Conservation (phyloP, 2,797 vertebrate species). For the Babyrousa celebensis region DNA sequence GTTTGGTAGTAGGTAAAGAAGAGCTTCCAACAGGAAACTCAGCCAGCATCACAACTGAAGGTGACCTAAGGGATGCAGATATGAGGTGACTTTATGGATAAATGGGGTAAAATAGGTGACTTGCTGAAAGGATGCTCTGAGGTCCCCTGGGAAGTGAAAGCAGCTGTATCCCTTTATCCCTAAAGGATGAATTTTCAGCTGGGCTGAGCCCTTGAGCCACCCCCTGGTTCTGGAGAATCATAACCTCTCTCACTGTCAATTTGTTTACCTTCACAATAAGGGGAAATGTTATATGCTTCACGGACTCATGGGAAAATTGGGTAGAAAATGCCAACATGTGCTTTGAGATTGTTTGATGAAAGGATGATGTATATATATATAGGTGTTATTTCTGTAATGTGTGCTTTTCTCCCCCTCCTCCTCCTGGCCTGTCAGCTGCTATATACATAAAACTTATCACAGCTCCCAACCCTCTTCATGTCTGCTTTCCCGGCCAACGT, state of each 20-base stretch:
- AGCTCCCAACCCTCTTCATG: not conserved
- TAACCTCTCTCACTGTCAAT: not conserved
- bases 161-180: not conserved
- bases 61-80: not conserved
- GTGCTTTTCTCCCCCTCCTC: not conserved
- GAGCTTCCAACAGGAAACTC: constrained; percentile 22
- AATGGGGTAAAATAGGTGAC: not conserved
- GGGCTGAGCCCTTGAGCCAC: not conserved
- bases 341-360: constrained; percentile 26
- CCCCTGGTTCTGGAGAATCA: not conserved
- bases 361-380: not conserved
- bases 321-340: constrained; percentile 36
- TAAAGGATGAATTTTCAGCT: not conserved
- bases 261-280: not conserved
- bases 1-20: constrained; percentile 77
- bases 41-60: not conserved
- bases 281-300: not conserved
- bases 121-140: not conserved
- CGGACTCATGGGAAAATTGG: not conserved
- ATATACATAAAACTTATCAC: not conserved
- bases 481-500: not conserved
- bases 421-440: not conserved
- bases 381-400: not conserved
- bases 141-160: not conserved
- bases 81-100: not conserved